phyloP scores from a whole-genome alignment of 2,797 vertebrate genomes.

The Alca torda region DNA sequence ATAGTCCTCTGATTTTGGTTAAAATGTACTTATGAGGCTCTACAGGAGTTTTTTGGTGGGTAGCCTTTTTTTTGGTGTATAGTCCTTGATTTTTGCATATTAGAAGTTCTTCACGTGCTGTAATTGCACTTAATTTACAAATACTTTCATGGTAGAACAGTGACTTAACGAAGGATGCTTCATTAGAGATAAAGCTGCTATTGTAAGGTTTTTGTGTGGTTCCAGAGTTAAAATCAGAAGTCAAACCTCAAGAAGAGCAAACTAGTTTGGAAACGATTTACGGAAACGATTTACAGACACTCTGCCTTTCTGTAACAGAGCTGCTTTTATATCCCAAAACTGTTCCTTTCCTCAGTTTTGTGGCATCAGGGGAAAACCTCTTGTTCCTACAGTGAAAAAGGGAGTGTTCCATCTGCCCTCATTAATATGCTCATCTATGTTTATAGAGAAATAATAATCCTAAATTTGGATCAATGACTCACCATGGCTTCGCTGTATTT shows the following conservation, averaged over 20 bases:
- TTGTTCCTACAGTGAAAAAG: neutral
- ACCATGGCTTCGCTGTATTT: neutral
- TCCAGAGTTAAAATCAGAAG: neutral
- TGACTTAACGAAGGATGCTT: neutral
- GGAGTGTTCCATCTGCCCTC: neutral
- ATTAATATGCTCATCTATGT: neutral
- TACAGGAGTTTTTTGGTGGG: neutral
- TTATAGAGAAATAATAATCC: neutral
- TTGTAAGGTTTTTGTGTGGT: neutral
- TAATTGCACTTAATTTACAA: neutral
- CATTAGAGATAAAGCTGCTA: neutral
- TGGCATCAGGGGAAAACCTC: neutral
- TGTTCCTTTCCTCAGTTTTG: neutral
- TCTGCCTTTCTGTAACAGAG: neutral
- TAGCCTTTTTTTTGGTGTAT: accelerated
- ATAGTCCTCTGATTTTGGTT: neutral
- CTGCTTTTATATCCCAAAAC: neutral
- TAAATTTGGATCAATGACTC: constrained; percentile 1
- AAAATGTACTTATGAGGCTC: neutral
- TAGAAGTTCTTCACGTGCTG: neutral
- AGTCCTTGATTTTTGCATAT: neutral
- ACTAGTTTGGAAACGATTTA: neutral
- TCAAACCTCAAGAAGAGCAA: neutral
- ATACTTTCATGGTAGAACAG: neutral
- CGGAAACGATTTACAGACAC: neutral